Percentiles rank a stretch among this genome's conserved stretches.
phyloP scores from a whole-genome alignment of 2,888 invertebrate species.

The Dusona sp. region DNA sequence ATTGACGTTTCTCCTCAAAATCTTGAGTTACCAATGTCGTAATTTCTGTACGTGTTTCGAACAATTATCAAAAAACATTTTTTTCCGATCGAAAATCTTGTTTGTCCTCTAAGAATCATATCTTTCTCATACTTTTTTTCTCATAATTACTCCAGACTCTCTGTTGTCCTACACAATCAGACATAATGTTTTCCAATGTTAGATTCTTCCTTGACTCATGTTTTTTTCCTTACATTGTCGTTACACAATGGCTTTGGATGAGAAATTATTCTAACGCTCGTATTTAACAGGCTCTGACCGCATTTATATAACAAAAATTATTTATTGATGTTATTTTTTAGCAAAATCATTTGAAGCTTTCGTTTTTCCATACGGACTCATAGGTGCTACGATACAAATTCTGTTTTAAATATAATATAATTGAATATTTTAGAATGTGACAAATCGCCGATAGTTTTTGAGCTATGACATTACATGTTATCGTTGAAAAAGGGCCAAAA shows the following conservation, averaged over 20 bases:
- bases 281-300: neutral
- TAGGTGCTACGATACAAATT: neutral
- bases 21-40: conserved; percentile 24
- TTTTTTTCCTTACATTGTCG: neutral
- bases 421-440: conserved; percentile 77
- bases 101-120: neutral
- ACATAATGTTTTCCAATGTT: neutral
- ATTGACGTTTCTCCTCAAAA: conserved; percentile 59
- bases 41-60: conserved; percentile 10
- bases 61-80: conserved; percentile 2
- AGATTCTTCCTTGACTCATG: neutral
- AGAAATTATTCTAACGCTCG: conserved; percentile 3
- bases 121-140: conserved; percentile 3
- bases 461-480: conserved; percentile 80
- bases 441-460: conserved; percentile 68
- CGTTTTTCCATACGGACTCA: neutral
- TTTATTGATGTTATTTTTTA: neutral
- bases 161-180: conserved; percentile 27
- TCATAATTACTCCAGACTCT: neutral
- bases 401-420: neutral
- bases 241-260: neutral
- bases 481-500: conserved; percentile 78
- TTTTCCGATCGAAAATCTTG: neutral
- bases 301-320: neutral
- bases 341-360: neutral